Conservation (phyloP, 37 sponge, comb jelly and placozoan genomes). For the Crambe crambe region DNA sequence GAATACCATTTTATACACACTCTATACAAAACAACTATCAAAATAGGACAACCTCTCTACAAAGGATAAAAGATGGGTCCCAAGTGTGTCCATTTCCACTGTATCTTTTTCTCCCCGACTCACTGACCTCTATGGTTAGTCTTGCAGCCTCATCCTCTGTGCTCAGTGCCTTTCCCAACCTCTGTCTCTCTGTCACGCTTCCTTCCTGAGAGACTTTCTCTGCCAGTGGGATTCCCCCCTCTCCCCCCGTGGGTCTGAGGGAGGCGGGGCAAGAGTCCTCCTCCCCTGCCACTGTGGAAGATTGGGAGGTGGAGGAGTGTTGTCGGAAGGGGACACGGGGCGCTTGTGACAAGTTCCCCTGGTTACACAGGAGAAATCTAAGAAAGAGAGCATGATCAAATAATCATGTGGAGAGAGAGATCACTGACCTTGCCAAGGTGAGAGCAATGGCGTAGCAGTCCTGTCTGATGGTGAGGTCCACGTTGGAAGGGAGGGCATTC, state of each 20-base stretch:
- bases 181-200: neutral
- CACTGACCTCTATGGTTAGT: slow-evolving; percentile 64
- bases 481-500: slow-evolving; percentile 52
- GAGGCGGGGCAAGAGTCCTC: neutral
- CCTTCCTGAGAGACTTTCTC: neutral
- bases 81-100: too few species aligned
- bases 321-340: slow-evolving; percentile 3
- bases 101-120: too few species aligned
- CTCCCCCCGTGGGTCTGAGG: neutral
- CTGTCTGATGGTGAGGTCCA: slow-evolving; percentile 64
- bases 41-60: neutral
- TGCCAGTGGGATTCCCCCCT: slow-evolving; percentile 4
- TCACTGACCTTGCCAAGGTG: slow-evolving; percentile 72
- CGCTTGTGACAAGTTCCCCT: slow-evolving; percentile 1
- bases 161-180: slow-evolving; percentile 1
- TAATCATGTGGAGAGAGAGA: neutral
- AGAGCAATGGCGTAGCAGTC: slow-evolving; percentile 84
- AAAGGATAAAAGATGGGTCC: too few species aligned
- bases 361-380: slow-evolving; percentile 71
- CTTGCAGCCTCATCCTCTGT: slow-evolving; percentile 67
- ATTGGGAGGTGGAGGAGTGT: slow-evolving; percentile 5
- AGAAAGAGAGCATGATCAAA: neutral
- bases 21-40: neutral
- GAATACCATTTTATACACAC: neutral
- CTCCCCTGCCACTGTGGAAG: slow-evolving; percentile 3